phyloP scores from a whole-genome alignment of 37 sponge, comb jelly and placozoan genomes.

The Petrosia ficiformis region DNA sequence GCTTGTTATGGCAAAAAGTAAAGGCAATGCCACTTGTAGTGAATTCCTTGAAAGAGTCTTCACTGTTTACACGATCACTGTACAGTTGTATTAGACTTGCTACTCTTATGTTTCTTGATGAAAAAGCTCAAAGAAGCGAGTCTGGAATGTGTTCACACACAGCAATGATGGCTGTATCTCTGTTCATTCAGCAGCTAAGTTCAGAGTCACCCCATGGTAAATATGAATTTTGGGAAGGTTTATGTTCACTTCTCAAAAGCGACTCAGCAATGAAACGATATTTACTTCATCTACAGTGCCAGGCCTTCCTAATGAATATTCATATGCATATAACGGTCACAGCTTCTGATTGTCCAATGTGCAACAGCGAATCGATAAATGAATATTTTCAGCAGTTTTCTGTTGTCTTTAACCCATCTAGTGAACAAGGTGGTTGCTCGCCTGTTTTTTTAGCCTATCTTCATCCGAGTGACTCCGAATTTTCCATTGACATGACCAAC shows the following conservation, averaged over 20 bases:
- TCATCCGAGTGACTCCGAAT: too few species aligned
- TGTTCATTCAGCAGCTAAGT: constrained; percentile 4
- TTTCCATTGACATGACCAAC: too few species aligned
- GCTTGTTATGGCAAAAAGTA: not conserved
- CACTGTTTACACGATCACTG: not conserved
- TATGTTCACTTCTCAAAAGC: constrained; percentile 3
- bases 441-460: too few species aligned
- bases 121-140: not conserved
- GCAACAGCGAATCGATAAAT: constrained; percentile 1
- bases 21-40: not conserved
- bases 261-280: constrained; percentile 2
- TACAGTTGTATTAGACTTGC: not conserved
- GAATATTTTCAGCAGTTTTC: constrained; percentile 7
- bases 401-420: not conserved
- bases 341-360: constrained; percentile 29
- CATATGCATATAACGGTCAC: constrained; percentile 32
- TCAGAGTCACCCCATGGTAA: not conserved
- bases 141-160: constrained; percentile 19
- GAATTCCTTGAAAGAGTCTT: not conserved
- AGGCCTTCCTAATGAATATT: constrained; percentile 20
- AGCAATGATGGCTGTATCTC: not conserved
- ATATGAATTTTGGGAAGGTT: constrained; percentile 13
- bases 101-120: not conserved
- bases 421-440: too few species aligned
- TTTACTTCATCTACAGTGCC: constrained; percentile 23